These are phyloP conservation scores for Scaptomyza montana DNA, from an alignment of 1,140 invertebrate species.

Conservation along the genomic window DNA sequence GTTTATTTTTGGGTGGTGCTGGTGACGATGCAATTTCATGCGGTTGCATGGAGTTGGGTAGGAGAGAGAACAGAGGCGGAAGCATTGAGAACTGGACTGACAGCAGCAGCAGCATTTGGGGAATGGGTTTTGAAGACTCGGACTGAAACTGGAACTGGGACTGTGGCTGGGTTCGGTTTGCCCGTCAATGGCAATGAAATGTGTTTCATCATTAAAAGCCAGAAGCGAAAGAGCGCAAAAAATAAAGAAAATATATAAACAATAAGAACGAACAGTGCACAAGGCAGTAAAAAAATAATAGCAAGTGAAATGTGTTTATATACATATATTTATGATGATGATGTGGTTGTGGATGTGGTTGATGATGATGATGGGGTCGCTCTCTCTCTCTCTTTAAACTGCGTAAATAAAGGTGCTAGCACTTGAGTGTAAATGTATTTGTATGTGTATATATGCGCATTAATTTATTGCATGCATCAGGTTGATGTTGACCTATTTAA, in stretches of 20 bases:
- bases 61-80: conserved; percentile 8
- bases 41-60: not conserved
- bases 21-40: conserved; percentile 28
- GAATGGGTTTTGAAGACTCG: not conserved
- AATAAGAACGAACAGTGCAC: not conserved
- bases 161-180: not conserved
- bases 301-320: conserved; percentile 59
- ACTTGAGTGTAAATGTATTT: conserved; percentile 4
- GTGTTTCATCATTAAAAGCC: conserved; percentile 60
- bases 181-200: conserved; percentile 49
- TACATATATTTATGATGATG: conserved; percentile 41
- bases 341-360: conserved; percentile 15
- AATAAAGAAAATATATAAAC: conserved; percentile 47
- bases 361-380: conserved; percentile 1
- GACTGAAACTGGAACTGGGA: not conserved
- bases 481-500: conserved; percentile 50
- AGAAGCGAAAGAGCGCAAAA: conserved; percentile 25
- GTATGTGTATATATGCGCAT: conserved; percentile 8
- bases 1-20: conserved; percentile 41
- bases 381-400: conserved; percentile 1
- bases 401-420: conserved; percentile 26
- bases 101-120: conserved; percentile 37
- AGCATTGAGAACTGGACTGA: conserved; percentile 68
- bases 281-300: conserved; percentile 44
- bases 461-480: conserved; percentile 45